A percentile compares a stretch with the other conserved stretches of the same genome.
These are phyloP conservation scores for Rhipidura dahli DNA, from an alignment of 2,113 vertebrate genomes.

Conservation along the genomic window DNA sequence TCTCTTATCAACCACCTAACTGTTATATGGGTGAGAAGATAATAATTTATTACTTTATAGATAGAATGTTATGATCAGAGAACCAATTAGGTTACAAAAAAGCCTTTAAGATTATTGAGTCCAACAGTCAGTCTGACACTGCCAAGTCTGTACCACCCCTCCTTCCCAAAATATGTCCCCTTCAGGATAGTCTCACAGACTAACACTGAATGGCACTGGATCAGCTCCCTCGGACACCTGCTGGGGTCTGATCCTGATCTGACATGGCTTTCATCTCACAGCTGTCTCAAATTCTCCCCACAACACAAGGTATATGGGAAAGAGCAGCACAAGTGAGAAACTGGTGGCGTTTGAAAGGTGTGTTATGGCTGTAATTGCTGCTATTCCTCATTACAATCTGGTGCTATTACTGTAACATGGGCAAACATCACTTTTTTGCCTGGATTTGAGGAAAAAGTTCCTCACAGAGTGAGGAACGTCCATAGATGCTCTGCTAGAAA, in stretches of 20 bases:
- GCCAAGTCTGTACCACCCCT: background rate
- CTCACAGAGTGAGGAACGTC: background rate
- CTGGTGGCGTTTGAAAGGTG: background rate
- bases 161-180: background rate
- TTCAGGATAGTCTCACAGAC: background rate
- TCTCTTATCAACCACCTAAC: background rate
- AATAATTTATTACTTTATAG: background rate
- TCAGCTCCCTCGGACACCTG: background rate
- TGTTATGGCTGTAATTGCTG: background rate
- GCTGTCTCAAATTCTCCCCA: background rate
- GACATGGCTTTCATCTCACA: background rate
- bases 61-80: background rate
- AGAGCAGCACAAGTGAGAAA: background rate
- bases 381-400: background rate
- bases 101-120: background rate
- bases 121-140: background rate
- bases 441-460: background rate
- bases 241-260: background rate
- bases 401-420: background rate
- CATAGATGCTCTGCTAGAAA: background rate
- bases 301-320: background rate
- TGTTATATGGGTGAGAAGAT: background rate
- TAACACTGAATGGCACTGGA: background rate
- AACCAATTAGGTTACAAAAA: background rate
- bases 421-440: background rate